Base-by-base conservation (phyloP, 2,797 vertebrate species). In the Mormyrops attenuatus region DNA sequence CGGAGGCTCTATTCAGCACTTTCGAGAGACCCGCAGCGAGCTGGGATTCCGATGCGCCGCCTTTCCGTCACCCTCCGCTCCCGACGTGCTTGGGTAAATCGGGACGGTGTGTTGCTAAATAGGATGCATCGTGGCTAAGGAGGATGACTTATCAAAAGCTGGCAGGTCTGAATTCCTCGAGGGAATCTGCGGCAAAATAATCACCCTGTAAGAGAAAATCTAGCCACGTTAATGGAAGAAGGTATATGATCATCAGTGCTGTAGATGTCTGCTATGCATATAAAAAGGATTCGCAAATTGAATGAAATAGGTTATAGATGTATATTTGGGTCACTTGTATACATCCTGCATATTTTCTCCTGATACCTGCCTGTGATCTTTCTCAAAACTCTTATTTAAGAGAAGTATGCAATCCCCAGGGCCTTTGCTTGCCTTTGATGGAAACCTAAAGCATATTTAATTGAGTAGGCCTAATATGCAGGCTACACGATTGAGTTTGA, bases 141-240 rank as follows among this genome's bases (percentile, higher is more conserved):
- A 85, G n/a, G 44, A 50, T 44, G 82, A 85, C 82, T 85, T 85
- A 52, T 52, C 13, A 52, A 85, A 85, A 85, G 82, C 49, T 85
- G n/a, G 82, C 82, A 85, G 22, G 49, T 22, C 30, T 41, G 38
- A n/a, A 84, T 49, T 85, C 49, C 47, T 11, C 7, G 47, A 26
- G 44, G n/a, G n/a, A 17, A 85, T 50, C 82, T 15, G 1, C 41
- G 13, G 82, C 47, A 52, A 85, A 15, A 52, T 26, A 52, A 85
- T 52, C 49, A 52, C 13, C 11, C n/a, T 85, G 22, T 85, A 85
- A 85, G 22, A 49, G 82, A 52, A 85, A 49, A 85, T 52, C 26
- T 30, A 22, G 26, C 47, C 44, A 26, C 3, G 4, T 50, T 26
- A 85, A 30, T 85, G 82, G 20, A 85, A n/a, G 47, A 50, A 84